A percentile compares a stretch with the other conserved stretches of the same genome.
Conservation (phyloP, 2,113 vertebrate genomes). For the Phylloscopus whistleri region DNA sequence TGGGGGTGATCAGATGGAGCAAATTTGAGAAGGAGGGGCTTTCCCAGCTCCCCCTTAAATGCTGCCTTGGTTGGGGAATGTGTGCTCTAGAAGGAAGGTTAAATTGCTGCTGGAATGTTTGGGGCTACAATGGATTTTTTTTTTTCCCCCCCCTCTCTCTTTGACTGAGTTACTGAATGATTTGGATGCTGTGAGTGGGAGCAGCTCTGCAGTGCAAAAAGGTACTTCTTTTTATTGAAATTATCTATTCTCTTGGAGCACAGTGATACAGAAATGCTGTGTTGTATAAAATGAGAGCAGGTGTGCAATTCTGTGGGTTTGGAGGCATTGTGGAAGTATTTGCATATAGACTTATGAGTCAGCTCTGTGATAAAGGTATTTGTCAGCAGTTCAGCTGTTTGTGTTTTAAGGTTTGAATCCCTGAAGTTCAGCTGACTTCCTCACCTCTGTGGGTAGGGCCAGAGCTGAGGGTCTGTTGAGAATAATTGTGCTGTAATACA, state of each 20-base stretch:
- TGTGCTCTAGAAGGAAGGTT: fast-evolving
- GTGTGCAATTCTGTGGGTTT: background rate
- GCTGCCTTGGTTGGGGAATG: fast-evolving
- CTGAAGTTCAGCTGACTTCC: fast-evolving
- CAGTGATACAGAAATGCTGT: fast-evolving
- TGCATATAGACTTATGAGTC: fast-evolving
- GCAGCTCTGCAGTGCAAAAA: background rate
- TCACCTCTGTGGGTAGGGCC: fast-evolving
- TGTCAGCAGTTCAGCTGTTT: background rate
- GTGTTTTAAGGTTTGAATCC: background rate
- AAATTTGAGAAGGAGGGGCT: background rate
- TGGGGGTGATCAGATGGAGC: background rate
- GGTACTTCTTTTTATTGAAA: background rate
- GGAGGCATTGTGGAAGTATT: background rate
- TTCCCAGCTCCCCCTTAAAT: background rate
- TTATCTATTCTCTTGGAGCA: fast-evolving
- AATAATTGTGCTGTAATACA: fast-evolving
- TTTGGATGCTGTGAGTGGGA: background rate
- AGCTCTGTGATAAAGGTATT: background rate
- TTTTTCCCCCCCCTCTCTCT: background rate
- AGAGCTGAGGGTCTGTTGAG: fast-evolving
- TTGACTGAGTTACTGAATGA: fast-evolving
- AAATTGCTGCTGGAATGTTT: fast-evolving
- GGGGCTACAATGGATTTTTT: fast-evolving
- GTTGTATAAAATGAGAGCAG: background rate